Conservation (phyloP, 2,888 invertebrate species). For the Calameuta pallipes region DNA sequence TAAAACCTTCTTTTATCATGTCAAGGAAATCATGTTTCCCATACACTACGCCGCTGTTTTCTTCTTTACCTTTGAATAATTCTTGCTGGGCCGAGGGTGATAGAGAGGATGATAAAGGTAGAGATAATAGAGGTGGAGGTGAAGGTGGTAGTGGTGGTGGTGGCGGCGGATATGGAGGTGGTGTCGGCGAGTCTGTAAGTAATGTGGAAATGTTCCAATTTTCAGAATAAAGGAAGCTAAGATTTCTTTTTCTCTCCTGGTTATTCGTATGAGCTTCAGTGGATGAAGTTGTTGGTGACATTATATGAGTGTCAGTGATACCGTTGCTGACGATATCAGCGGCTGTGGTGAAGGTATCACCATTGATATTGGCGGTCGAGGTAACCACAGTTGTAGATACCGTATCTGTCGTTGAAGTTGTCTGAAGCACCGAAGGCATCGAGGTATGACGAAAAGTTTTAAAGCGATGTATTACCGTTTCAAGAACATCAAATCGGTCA, state of each 20-base stretch:
- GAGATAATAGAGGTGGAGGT: not conserved
- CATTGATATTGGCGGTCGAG: not conserved
- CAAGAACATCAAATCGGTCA: not conserved
- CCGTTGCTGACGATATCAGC: not conserved
- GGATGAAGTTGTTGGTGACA: not conserved
- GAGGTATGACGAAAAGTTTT: not conserved
- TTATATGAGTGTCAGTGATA: not conserved
- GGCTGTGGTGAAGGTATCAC: not conserved
- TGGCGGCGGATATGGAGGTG: not conserved
- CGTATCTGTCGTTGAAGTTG: not conserved
- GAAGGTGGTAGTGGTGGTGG: not conserved
- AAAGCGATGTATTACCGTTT: not conserved
- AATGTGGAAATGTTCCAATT: not conserved
- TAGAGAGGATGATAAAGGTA: not conserved
- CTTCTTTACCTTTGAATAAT: not conserved
- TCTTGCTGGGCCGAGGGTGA: not conserved
- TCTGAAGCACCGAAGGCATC: not conserved
- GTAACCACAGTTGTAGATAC: not conserved
- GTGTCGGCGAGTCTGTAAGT: not conserved
- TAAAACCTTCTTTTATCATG: conserved; percentile 58
- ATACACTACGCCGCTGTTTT: not conserved
- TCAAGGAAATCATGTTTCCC: conserved; percentile 28
- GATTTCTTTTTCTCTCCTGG: not conserved
- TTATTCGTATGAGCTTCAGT: not conserved
- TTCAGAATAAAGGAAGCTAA: not conserved